Percentiles rank a stretch among this genome's conserved stretches.
Conservation (phyloP, 2,797 vertebrate species). For the Austrolebias charrua region DNA sequence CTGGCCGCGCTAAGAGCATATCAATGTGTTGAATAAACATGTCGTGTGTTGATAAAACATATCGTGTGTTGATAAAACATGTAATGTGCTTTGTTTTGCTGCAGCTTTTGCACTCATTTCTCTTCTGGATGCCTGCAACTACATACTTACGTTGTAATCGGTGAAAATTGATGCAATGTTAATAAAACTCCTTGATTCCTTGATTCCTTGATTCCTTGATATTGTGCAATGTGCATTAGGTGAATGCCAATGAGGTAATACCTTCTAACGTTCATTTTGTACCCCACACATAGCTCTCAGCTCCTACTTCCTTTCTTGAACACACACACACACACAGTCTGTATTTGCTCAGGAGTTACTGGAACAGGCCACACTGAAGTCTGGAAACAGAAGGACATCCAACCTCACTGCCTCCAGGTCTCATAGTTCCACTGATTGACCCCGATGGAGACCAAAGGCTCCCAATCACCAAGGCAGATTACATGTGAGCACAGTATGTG, state of each 20-base stretch:
- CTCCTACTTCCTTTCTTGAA: conserved; percentile 18
- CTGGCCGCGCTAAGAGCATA: too few species aligned
- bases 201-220: too few species aligned
- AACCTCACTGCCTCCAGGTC: conserved; percentile 64
- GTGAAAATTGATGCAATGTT: too few species aligned
- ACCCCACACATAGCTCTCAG: conserved; percentile 65
- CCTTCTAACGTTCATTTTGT: conserved; percentile 56
- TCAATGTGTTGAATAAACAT: too few species aligned
- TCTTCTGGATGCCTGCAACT: too few species aligned
- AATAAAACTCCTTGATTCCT: too few species aligned
- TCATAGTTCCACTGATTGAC: conserved; percentile 69
- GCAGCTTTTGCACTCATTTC: too few species aligned
- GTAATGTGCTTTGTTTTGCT: too few species aligned
- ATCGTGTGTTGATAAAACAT: too few species aligned
- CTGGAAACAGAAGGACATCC: conserved; percentile 65
- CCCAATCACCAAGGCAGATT: conserved; percentile 47
- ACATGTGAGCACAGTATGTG: conserved; percentile 18
- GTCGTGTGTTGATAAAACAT: too few species aligned
- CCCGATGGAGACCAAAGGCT: conserved; percentile 71
- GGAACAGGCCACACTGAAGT: conserved; percentile 64
- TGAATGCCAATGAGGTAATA: conserved; percentile 71
- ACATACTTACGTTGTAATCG: too few species aligned
- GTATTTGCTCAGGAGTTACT: conserved; percentile 71
- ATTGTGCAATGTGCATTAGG: conserved; percentile 60
- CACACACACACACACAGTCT: conserved; percentile 50